Evolutionary conservation across 2,797 vertebrate genomes (phyloP).

Genomic region (Allobates femoralis): DNA sequence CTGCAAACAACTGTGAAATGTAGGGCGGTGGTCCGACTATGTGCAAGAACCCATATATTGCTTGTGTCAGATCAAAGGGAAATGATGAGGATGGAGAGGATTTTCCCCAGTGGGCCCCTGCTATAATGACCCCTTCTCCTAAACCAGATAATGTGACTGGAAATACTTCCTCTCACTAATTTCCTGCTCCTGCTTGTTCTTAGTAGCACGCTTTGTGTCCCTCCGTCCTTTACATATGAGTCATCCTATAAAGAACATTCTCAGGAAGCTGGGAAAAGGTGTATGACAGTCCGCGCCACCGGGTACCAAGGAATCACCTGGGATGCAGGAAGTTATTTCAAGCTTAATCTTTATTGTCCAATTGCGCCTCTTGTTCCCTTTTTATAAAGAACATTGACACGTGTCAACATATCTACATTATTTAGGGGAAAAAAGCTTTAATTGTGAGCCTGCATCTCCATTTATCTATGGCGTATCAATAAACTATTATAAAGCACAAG

Average conservation of each 20-base stretch:
- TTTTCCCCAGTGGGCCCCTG: constrained; percentile 39
- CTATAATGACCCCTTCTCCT: constrained; percentile 41
- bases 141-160: constrained; percentile 49
- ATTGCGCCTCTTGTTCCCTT: too few relatives aligned
- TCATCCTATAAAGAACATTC: background rate
- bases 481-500: background rate
- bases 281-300: too few relatives aligned
- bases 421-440: background rate
- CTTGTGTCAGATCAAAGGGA: constrained; percentile 8
- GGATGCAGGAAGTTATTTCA: too few relatives aligned
- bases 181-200: constrained; percentile 76
- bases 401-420: background rate
- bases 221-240: constrained; percentile 72
- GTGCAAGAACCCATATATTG: background rate
- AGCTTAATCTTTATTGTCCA: too few relatives aligned
- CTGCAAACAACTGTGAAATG: constrained; percentile 9
- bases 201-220: constrained; percentile 80
- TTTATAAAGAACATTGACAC: background rate
- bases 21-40: background rate
- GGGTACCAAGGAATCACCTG: too few relatives aligned
- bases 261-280: too few relatives aligned
- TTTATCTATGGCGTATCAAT: background rate
- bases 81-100: background rate
- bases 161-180: constrained; percentile 64
- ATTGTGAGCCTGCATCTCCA: background rate